phyloP scores from a whole-genome alignment of 53 echinoderm and acorn worm species.

The Henricia sp. region DNA sequence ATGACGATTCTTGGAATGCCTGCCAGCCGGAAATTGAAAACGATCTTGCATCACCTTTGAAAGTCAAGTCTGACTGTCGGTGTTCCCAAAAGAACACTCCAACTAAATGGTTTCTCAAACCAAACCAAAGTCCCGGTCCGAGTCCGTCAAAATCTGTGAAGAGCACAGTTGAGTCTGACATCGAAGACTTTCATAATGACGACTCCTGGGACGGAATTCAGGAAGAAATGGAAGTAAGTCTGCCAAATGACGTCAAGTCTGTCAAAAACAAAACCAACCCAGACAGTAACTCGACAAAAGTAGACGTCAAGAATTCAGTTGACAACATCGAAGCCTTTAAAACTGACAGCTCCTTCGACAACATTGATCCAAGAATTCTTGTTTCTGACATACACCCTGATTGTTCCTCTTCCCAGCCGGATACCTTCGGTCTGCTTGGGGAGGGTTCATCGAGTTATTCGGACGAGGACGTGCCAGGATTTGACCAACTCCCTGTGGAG shows the following conservation, averaged over 20 bases:
- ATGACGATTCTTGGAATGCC: too few species aligned
- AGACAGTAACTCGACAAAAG: too few species aligned
- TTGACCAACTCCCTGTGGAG: conserved; percentile 75
- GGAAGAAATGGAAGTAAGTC: not conserved
- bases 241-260: not conserved
- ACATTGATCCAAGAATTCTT: conserved; percentile 16
- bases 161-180: not conserved
- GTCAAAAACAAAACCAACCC: conserved; percentile 4
- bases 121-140: not conserved
- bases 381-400: not conserved
- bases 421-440: conserved; percentile 89
- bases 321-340: conserved; percentile 61
- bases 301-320: not conserved
- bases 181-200: not conserved
- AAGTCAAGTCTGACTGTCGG: too few species aligned
- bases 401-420: not conserved
- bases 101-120: not conserved
- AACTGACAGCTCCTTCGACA: conserved; percentile 44
- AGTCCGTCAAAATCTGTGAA: not conserved
- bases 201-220: not conserved
- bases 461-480: conserved; percentile 51
- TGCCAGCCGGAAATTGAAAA: too few species aligned
- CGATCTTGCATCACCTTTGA: too few species aligned
- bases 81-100: not conserved
- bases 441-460: conserved; percentile 42